phyloP scores from a whole-genome alignment of 2,888 invertebrate genomes.

The Glyphotaelius pellucidus region DNA sequence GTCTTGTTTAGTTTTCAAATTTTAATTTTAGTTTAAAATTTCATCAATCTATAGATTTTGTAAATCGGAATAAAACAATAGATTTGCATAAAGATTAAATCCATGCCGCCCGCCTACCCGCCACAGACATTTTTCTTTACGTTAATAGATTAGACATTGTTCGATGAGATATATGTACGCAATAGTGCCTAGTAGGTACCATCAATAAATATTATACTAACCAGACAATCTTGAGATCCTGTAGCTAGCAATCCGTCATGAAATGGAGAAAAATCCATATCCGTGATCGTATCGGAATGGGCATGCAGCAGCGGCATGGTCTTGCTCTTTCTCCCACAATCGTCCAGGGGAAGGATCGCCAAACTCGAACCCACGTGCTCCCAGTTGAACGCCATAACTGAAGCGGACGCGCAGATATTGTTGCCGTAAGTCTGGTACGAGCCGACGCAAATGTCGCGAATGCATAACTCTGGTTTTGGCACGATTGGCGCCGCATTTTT shows the following conservation, averaged over 20 bases:
- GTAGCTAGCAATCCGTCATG: constrained; percentile 95
- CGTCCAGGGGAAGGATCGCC: constrained; percentile 91
- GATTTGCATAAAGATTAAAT: no score
- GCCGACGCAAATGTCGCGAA: constrained; percentile 93
- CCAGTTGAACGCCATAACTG: constrained; percentile 97
- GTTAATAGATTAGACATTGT: no score
- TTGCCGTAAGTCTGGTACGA: constrained; percentile 97
- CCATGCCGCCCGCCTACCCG: no score
- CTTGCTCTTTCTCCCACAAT: constrained; percentile 92
- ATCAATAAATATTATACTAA: constrained; percentile 70
- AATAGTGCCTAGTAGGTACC: not conserved
- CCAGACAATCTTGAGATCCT: constrained; percentile 91
- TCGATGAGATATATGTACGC: no score
- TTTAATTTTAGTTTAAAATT: no score
- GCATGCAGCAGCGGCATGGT: constrained; percentile 91
- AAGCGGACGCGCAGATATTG: constrained; percentile 94
- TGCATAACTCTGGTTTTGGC: constrained; percentile 95
- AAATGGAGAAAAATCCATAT: constrained; percentile 97
- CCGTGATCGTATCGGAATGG: constrained; percentile 94
- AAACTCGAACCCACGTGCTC: constrained; percentile 95
- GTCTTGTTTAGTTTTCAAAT: no score
- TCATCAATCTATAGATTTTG: no score
- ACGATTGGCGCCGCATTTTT: constrained; percentile 98
- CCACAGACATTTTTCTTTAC: no score
- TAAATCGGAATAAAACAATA: no score